Evolutionary conservation across 2,797 vertebrate species (phyloP).

Genomic region (Myripristis murdjan): DNA sequence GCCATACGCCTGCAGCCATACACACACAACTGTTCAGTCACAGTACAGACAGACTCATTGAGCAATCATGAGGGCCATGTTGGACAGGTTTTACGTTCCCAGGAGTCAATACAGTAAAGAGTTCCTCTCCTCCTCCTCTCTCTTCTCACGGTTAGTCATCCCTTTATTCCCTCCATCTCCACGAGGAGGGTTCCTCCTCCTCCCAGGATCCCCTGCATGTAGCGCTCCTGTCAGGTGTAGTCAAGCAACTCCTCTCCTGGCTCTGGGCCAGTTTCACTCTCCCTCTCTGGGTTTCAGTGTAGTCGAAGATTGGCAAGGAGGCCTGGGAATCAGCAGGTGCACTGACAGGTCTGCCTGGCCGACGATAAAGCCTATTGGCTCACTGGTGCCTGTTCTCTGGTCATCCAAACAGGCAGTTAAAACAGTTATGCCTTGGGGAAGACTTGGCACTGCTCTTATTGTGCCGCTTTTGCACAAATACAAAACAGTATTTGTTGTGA

Average conservation of each 20-base stretch:
- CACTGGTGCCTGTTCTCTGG: conserved; percentile 44
- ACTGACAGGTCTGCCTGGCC: conserved; percentile 72
- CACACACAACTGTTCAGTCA: conserved; percentile 16
- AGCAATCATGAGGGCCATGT: conserved; percentile 74
- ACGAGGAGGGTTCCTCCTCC: conserved; percentile 57
- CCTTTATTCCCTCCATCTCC: conserved; percentile 66
- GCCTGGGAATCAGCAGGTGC: conserved; percentile 84
- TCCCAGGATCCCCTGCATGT: conserved; percentile 73
- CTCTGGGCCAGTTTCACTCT: conserved; percentile 85
- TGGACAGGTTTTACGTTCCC: conserved; percentile 85
- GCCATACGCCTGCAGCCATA: background rate
- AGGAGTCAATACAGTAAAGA: conserved; percentile 64
- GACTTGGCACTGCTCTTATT: conserved; percentile 31
- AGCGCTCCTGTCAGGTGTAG: conserved; percentile 69
- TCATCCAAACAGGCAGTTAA: conserved; percentile 63
- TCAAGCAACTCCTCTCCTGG: conserved; percentile 81
- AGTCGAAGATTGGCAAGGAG: conserved; percentile 74
- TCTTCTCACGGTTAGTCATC: conserved; percentile 80
- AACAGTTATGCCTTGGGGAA: conserved; percentile 57
- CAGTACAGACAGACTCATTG: conserved; percentile 53
- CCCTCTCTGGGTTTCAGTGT: conserved; percentile 80
- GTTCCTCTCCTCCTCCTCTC: conserved; percentile 59
- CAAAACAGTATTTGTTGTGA: conserved; percentile 4
- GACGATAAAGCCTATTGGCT: conserved; percentile 63
- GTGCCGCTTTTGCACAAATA: conserved; percentile 45